Base-by-base conservation (phyloP, 2,888 invertebrate species). In the Dryococelus australis region DNA sequence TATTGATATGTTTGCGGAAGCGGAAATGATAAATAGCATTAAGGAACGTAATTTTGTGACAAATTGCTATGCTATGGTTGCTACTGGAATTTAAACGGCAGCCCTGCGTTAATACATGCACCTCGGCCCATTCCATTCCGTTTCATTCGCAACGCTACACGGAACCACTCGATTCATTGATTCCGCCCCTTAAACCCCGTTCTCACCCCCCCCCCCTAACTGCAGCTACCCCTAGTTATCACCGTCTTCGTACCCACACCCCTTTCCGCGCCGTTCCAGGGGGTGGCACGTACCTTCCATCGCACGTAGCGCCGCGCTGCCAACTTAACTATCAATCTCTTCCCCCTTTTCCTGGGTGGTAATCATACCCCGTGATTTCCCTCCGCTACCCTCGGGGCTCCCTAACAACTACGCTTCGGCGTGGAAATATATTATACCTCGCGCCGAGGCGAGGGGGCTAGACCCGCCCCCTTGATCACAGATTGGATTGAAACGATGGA, bases 291-390 rank as follows among this genome's bases (percentile, higher is more conserved):
- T 65, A 65, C 24, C 8, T 9, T 24, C 65, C 47, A 47, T 47
- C 65, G 65, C 65, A 65, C 65, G 65, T 65, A n/a, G 4, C 83
- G 35, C 83, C 80, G 4, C 24, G 83, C 43, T 83, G 83, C 83
- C 83, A 83, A 83, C 83, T 83, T 83, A 83, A 83, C 83, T 83
- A 83, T 83, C 83, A 83, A 83, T 83, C 83, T 83, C 43, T 83
- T 24, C 83, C 83, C 35, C 43, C 80, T 47, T 24, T 65, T 65
- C 65, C 65, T n/a, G 35, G 43, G 24, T 24, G 83, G 83, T 83
- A 83, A 83, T 83, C 83, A 83, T 83, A 83, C 43, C 28, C 83
- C 43, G 83, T 83, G 83, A 83, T 83, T 83, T 83, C 83, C 83
- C 83, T 83, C 83, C 83, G 35, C 28, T n/a, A 28, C 83, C 83